Evolutionary conservation across 1,140 invertebrate genomes (phyloP).

Genomic region (Vanessa atalanta): DNA sequence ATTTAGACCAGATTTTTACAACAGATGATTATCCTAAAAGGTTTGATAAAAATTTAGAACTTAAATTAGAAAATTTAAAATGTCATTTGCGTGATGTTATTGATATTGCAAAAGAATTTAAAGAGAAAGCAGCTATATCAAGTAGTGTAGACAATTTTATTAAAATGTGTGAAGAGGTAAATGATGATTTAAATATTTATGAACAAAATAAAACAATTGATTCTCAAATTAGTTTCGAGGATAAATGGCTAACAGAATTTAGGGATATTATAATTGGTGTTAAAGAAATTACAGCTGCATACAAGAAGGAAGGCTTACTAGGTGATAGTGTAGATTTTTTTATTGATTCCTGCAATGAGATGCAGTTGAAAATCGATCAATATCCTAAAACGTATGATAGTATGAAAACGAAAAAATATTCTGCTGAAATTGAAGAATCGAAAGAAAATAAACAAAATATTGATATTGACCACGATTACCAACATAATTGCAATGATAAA

Average conservation of each 20-base stretch:
- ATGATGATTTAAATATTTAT: slow-evolving; percentile 37
- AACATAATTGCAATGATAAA: neutral
- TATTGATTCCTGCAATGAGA: slow-evolving; percentile 41
- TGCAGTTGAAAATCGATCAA: slow-evolving; percentile 45
- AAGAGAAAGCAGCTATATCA: slow-evolving; percentile 26
- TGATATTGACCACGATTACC: neutral
- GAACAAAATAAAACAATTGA: slow-evolving; percentile 1
- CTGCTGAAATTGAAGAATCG: neutral
- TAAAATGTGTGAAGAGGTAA: slow-evolving; percentile 34
- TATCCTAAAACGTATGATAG: neutral
- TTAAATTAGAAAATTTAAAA: slow-evolving; percentile 41
- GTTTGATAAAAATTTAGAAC: slow-evolving; percentile 5
- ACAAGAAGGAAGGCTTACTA: slow-evolving; percentile 44
- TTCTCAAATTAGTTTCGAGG: slow-evolving; percentile 10
- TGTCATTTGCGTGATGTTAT: slow-evolving; percentile 41
- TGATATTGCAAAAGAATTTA: slow-evolving; percentile 36
- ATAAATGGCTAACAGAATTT: slow-evolving; percentile 32
- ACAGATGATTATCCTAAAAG: neutral
- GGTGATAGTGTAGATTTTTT: slow-evolving; percentile 44
- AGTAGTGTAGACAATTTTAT: slow-evolving; percentile 41
- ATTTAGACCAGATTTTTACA: slow-evolving; percentile 12
- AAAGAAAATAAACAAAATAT: neutral
- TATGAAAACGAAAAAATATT: neutral
- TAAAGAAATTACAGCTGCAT: slow-evolving; percentile 41
- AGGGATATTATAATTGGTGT: slow-evolving; percentile 44